Evolutionary conservation across 2,113 vertebrate species (phyloP), one percentile per base, ranked within the genome.

Genomic region (Chloropsis cyanopogon): DNA sequence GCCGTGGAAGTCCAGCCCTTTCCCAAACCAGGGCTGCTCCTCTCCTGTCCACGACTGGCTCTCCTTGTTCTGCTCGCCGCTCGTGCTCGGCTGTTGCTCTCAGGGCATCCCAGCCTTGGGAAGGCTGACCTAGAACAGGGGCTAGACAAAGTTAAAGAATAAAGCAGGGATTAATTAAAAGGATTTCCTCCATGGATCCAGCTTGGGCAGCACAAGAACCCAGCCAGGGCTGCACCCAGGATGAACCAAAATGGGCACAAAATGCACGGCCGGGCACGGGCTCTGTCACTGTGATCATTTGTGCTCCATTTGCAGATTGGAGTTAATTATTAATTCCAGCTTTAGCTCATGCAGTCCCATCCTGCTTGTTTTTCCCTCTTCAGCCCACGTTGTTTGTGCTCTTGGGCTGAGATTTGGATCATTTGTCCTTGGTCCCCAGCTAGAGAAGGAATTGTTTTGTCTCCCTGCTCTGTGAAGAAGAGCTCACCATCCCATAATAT

Each of bases 111-210:
- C 61, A 11, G 19, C 5, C 56, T 24, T 59, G 56, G 11, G n/a
- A 3, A 35, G n/a, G 56, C 56, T 59, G 56, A 0, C 22, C 22
- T 17, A 16, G 56, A 35, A 8, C 22, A 59, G n/a, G 35, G n/a
- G 1, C n/a, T 1, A 1, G 56, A 24, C 13, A 7, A 22, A 59
- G 56, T 1, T 59, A 16, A 35, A 59, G 6, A 35, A 59, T 57
- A 57, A 57, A 57, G 33, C 9, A 57, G 33, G 56, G 33, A 24
- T 35, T 57, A 7, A 35, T 57, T 23, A 14, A 9, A 9, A n/a
- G 54, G 13, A 44, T 44, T 17, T 44, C 33, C 14, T 57, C 54
- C 2, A 35, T 57, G 22, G 22, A 57, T 57, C 9, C 33, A 57
- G 33, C 56, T 57, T 11, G 33, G 33, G 56, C 56, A 57, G 56